These are phyloP conservation scores for Lamellibrachia luymesi DNA, from an alignment of 1,140 invertebrate species.

Conservation along the genomic window DNA sequence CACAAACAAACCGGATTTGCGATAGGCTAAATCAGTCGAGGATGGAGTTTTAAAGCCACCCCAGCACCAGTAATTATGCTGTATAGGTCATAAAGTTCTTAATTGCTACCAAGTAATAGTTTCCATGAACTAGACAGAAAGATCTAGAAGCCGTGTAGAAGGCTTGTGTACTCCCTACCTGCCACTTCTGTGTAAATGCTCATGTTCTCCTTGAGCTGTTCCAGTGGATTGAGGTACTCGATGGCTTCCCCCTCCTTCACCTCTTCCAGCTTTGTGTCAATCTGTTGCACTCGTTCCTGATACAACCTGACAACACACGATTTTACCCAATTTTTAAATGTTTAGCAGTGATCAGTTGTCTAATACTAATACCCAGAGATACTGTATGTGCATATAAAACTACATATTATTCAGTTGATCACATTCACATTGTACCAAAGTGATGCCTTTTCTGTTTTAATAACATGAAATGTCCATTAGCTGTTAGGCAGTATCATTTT, in stretches of 20 bases:
- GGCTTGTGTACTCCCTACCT: slow-evolving; percentile 52
- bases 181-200: slow-evolving; percentile 83
- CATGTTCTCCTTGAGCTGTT: slow-evolving; percentile 81
- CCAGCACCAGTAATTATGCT: no score
- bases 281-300: slow-evolving; percentile 77
- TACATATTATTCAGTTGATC: slow-evolving; percentile 11
- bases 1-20: no score
- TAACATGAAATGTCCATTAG: no score
- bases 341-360: background rate
- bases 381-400: background rate
- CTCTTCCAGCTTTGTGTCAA: slow-evolving; percentile 82
- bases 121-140: slow-evolving; percentile 9
- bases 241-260: slow-evolving; percentile 78
- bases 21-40: no score
- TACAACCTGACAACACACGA: slow-evolving; percentile 66
- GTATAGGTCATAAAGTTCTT: no score
- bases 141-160: background rate
- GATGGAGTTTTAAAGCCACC: no score
- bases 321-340: slow-evolving; percentile 7
- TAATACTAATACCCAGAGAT: no score
- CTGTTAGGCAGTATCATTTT: no score
- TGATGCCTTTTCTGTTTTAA: no score
- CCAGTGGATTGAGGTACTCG: slow-evolving; percentile 83
- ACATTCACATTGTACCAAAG: no score
- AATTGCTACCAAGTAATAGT: background rate